phyloP scores from a whole-genome alignment of 2,797 vertebrate genomes.

The Moxostoma hubbsi region DNA sequence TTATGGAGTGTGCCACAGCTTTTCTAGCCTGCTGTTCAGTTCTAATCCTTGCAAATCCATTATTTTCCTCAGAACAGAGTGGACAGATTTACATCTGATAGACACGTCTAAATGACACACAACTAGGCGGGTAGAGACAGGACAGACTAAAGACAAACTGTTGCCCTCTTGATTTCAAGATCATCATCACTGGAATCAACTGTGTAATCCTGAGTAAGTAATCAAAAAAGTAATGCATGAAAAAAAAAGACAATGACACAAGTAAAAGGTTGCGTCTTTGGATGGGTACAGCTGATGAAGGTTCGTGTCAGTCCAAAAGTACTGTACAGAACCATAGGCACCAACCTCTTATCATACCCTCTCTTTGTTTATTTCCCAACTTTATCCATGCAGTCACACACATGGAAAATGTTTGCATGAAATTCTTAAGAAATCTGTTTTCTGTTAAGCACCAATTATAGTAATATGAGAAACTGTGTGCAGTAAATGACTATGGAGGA shows the following conservation, averaged over 20 bases:
- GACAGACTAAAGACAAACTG: conserved; percentile 59
- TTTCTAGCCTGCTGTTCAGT: conserved; percentile 64
- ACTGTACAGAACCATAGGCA: conserved; percentile 24
- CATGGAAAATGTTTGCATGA: conserved; percentile 40
- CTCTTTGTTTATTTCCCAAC: background rate
- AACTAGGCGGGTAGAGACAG: conserved; percentile 45
- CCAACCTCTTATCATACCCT: background rate
- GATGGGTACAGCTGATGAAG: conserved; percentile 60
- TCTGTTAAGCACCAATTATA: conserved; percentile 23
- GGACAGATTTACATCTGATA: conserved; percentile 62
- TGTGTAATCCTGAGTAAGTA: conserved; percentile 70
- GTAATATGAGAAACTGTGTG: conserved; percentile 18
- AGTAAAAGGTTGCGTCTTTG: conserved; percentile 62
- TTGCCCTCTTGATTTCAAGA: conserved; percentile 42
- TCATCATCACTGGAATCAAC: conserved; percentile 65
- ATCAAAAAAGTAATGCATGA: conserved; percentile 67
- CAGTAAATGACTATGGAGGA: conserved; percentile 17
- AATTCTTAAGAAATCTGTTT: conserved; percentile 36
- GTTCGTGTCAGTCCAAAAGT: conserved; percentile 48
- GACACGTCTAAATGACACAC: conserved; percentile 51
- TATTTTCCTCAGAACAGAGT: conserved; percentile 68
- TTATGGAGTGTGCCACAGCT: conserved; percentile 51
- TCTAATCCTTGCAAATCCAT: conserved; percentile 77
- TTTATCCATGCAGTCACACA: background rate
- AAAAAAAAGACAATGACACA: conserved; percentile 69